Evolutionary conservation across 2,113 vertebrate genomes (phyloP).

Genomic region (Murina feae): DNA sequence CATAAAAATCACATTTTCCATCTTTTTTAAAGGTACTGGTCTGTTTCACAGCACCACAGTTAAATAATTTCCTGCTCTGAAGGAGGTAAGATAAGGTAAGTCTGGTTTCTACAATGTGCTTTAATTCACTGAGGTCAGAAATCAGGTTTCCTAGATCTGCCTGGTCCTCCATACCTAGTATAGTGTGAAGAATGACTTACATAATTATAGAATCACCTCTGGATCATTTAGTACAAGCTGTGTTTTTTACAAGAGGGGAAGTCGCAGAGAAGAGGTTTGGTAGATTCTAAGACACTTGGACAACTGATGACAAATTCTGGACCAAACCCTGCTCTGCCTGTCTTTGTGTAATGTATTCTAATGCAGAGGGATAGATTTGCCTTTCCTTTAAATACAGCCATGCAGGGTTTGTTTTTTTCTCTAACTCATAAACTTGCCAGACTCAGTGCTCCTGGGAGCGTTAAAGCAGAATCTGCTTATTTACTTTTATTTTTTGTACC

Average conservation of each 20-base stretch:
- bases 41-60: not conserved
- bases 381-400: not conserved
- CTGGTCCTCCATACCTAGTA: not conserved
- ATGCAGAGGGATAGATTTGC: not conserved
- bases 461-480: slow-evolving; percentile 64
- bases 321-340: accelerated
- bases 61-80: not conserved
- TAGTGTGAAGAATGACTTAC: not conserved
- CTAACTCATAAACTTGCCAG: slow-evolving; percentile 49
- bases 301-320: not conserved
- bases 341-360: not conserved
- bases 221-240: not conserved
- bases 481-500: slow-evolving; percentile 70
- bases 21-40: not conserved
- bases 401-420: not conserved
- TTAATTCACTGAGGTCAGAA: not conserved
- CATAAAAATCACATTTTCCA: not conserved
- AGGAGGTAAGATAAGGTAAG: not conserved
- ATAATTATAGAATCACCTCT: not conserved
- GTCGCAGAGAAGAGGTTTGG: not conserved
- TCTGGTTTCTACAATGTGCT: not conserved
- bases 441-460: slow-evolving; percentile 37
- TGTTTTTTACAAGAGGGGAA: not conserved
- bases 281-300: not conserved
- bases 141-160: not conserved